Base-by-base conservation (phyloP, 2,113 vertebrate species). In the Polypterus bichir region DNA sequence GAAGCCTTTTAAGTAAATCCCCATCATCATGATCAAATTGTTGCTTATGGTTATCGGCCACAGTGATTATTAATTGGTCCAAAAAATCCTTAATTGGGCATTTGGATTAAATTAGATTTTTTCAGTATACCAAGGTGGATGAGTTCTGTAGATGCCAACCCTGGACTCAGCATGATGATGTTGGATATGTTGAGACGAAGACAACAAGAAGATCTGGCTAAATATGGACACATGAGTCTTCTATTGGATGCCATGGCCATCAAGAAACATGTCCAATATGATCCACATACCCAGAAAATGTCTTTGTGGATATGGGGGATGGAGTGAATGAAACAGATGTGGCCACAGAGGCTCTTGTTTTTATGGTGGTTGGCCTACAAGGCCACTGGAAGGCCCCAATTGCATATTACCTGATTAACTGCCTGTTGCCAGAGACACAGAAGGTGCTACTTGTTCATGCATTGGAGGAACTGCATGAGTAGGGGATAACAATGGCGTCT, bases 301-400 rank as follows among this genome's bases (percentile, higher is more conserved):
- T 61, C 63, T 73, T 65, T 71, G 67, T 76, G 45, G 68, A 74
- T 27, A 55, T 71, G 59, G 66, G 64, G 7, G 57, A 69, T 66
- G 46, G 64, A 2, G 44, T 54, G 1, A 54, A 64, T 60, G 64
- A 64, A 47, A 61, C 59, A 8, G 57, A 73, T 48, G 48, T 74
- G 56, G 69, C 63, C 5, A 62, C 64, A 53, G 59, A 71, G 49
- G 59, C 59, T 2, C 48, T 73, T 44, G 27, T 70, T 44, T 74
- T 67, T 63, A 65, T 72, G 66, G 65, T 74, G 6, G 71, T 66
- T 4, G 71, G 65, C 9, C 27, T 67, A 4, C 57, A 47, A 60
- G 62, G 66, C 2, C 49, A 71, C 52, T 71, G 69, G 67, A 68
- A 68, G 7, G 64, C 63, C 47, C 72, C 67, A 11, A 10, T 68